Evolutionary conservation across 2,797 vertebrate species (phyloP).

Genomic region (Glossophaga mutica): DNA sequence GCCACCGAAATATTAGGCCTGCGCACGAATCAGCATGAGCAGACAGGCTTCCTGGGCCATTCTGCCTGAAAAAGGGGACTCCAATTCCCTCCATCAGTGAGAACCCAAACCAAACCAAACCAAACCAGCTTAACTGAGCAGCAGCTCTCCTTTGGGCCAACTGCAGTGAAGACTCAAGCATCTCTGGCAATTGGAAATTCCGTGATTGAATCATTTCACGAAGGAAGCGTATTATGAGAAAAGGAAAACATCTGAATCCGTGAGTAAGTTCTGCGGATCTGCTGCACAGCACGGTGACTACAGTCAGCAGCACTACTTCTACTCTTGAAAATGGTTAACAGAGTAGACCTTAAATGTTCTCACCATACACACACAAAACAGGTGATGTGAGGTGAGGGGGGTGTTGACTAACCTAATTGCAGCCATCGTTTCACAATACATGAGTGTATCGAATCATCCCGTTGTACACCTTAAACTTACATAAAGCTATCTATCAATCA

Average conservation of each 20-base stretch:
- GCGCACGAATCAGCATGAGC: background rate
- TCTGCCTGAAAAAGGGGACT: background rate
- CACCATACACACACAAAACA: background rate
- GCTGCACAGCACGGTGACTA: background rate
- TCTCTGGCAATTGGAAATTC: slow-evolving; percentile 6
- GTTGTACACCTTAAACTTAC: background rate
- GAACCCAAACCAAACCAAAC: background rate
- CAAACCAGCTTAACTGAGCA: background rate
- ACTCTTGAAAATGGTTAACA: background rate
- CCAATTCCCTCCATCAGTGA: background rate
- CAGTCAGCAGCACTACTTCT: background rate
- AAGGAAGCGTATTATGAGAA: background rate
- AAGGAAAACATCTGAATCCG: background rate
- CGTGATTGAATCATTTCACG: background rate
- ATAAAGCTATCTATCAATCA: background rate
- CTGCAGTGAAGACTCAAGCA: background rate
- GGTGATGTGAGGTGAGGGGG: background rate
- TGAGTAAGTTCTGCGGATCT: background rate
- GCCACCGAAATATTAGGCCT: background rate
- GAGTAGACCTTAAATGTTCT: background rate
- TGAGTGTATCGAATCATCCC: background rate
- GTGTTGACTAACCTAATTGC: background rate
- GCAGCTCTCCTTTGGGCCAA: background rate
- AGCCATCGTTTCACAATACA: background rate
- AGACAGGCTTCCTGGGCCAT: background rate